phyloP scores from a whole-genome alignment of 2,888 invertebrate genomes.

The Aplocera efformata region DNA sequence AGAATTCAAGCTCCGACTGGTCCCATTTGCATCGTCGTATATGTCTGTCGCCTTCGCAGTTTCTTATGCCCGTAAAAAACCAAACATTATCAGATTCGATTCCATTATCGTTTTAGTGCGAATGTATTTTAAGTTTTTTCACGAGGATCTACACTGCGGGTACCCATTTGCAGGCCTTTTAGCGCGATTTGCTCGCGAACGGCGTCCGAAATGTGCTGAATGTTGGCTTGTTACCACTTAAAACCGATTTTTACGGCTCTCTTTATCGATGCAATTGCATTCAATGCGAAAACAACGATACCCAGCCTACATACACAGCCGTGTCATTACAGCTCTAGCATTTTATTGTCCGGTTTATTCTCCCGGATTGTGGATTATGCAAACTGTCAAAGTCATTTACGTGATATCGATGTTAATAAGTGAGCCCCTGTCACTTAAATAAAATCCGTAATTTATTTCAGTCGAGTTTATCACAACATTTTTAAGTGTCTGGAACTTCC shows the following conservation, averaged over 20 bases:
- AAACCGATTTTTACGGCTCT: conserved; percentile 63
- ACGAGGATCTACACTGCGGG: conserved; percentile 36
- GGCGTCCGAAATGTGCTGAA: conserved; percentile 46
- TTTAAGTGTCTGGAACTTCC: too few relatives aligned
- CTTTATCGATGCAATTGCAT: conserved; percentile 57
- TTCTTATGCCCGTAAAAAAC: conserved; percentile 39
- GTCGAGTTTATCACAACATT: too few relatives aligned
- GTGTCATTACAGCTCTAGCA: conserved; percentile 49
- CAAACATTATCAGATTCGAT: conserved; percentile 45
- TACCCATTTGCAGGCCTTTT: conserved; percentile 43
- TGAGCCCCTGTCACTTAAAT: conserved; percentile 15
- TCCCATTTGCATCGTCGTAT: not conserved
- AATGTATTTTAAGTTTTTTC: conserved; percentile 48
- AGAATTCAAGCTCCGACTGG: not conserved
- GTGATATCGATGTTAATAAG: conserved; percentile 21
- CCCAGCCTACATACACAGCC: conserved; percentile 42
- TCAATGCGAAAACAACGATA: conserved; percentile 53
- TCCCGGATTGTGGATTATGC: conserved; percentile 15
- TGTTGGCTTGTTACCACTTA: conserved; percentile 52
- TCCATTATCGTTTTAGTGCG: conserved; percentile 49
- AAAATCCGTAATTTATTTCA: too few relatives aligned
- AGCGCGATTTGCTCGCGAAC: conserved; percentile 39
- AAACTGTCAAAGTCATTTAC: too few relatives aligned
- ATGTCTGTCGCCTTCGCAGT: conserved; percentile 35
- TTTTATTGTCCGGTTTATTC: conserved; percentile 41